Base-by-base conservation (phyloP, 2,888 invertebrate genomes). In the Drosophila villosipedis region DNA sequence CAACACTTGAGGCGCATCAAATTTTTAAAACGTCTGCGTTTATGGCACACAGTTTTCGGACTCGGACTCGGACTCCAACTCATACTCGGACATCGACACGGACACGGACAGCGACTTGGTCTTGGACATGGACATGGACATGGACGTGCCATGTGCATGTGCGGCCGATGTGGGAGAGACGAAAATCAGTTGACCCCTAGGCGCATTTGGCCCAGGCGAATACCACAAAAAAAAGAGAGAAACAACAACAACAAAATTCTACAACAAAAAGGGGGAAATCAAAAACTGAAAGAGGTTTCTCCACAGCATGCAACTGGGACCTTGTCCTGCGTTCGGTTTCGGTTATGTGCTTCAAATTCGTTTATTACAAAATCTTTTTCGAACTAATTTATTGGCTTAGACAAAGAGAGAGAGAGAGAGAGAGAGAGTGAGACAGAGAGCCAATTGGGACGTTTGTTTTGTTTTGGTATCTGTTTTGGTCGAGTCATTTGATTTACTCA, bases 21-120 rank as follows among this genome's bases (percentile, higher is more conserved):
- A 89, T 86, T 89, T 83, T 86, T 84, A 90, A 88, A 90, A 87
- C 86, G 91, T 90, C 87, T 89, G 83, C 91, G 82, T 86, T 90
- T 86, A 89, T 86, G 90, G 90, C 90, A 83, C 89, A 88, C 85
- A 85, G 80, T 88, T 85, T 78, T 78, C 66, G 76, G 76, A 78
- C 80, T 80, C 63, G 76, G 71, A 78, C 80, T 80, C 54, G 43
- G 30, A 63, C 75, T 59, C 68, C 47, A 35, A 60, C 73, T 52
- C 59, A 41, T 12, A 64, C 72, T 49, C 31, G 25, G 39, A 30
- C 43, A 39, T 22, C 47, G 33, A 49, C 63, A 55, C 28, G 68
- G 68, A 69, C 62, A 53, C 28, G 57, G 53, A 22, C 53, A 31
- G 16, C 63, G 60, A 59, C 68, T 68, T 58, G 68, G 63, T 54